Evolutionary conservation across 2,888 invertebrate genomes (phyloP).

Genomic region (Ectemnius continuus): DNA sequence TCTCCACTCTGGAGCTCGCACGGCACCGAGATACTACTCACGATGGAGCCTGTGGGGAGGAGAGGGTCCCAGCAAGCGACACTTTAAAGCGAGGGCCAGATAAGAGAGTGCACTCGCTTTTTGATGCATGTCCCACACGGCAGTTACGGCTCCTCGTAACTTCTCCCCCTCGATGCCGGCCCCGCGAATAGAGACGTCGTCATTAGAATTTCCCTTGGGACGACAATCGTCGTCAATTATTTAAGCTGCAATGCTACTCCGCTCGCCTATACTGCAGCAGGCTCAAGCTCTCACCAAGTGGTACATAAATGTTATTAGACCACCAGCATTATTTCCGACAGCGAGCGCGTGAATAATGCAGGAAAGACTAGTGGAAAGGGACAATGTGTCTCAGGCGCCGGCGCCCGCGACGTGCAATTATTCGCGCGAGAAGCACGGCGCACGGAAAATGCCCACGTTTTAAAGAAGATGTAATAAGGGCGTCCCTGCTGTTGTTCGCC

Average conservation of each 20-base stretch:
- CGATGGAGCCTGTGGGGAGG: slow-evolving; percentile 8
- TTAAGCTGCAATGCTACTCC: no score
- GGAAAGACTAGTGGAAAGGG: not conserved
- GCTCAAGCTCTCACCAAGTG: no score
- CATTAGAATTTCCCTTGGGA: no score
- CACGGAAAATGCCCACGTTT: not conserved
- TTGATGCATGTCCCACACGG: slow-evolving; percentile 39
- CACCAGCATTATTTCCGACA: not conserved
- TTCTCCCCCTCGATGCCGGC: slow-evolving; percentile 2
- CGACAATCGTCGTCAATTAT: no score
- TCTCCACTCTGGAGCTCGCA: not conserved
- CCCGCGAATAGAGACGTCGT: slow-evolving; percentile 6
- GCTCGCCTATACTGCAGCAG: no score
- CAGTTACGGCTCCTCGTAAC: slow-evolving; percentile 33
- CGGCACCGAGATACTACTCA: slow-evolving; percentile 3
- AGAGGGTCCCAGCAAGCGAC: slow-evolving; percentile 32
- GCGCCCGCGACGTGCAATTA: not conserved
- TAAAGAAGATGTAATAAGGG: slow-evolving; percentile 28
- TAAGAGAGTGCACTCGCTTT: slow-evolving; percentile 15
- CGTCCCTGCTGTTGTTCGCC: not conserved
- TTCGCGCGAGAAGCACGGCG: not conserved
- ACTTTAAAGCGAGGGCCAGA: slow-evolving; percentile 30
- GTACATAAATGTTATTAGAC: slow-evolving; percentile 1
- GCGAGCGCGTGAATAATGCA: not conserved
- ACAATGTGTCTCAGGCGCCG: not conserved